These are phyloP conservation scores for Agonopterix subpropinquella DNA, from an alignment of 2,888 invertebrate genomes.

Conservation along the genomic window DNA sequence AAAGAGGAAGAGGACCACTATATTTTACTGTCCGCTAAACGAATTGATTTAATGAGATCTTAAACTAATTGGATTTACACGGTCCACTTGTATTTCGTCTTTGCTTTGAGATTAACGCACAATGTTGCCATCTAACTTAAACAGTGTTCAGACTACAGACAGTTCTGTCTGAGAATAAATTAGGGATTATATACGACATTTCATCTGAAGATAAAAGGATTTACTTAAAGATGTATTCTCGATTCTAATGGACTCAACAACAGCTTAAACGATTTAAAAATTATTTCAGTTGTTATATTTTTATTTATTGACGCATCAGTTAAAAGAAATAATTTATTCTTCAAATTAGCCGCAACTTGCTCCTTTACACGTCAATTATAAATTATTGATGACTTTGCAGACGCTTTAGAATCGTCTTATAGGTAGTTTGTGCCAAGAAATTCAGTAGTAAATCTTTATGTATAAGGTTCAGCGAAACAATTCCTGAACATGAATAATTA, in stretches of 20 bases:
- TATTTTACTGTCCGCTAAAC: constrained; percentile 62
- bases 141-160: constrained; percentile 35
- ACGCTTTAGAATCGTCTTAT: constrained; percentile 1
- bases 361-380: constrained; percentile 8
- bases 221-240: constrained; percentile 21
- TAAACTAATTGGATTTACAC: constrained; percentile 67
- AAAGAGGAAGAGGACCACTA: constrained; percentile 49
- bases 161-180: constrained; percentile 43
- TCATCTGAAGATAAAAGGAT: constrained; percentile 46
- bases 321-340: constrained; percentile 2
- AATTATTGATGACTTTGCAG: constrained; percentile 7
- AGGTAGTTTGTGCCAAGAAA: constrained; percentile 4
- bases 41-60: constrained; percentile 69
- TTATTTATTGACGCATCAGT: constrained; percentile 3
- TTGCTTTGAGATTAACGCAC: constrained; percentile 43
- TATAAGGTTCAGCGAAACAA: not conserved
- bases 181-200: constrained; percentile 47
- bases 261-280: constrained; percentile 1
- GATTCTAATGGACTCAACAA: constrained; percentile 1
- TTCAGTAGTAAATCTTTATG: constrained; percentile 1
- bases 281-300: not conserved
- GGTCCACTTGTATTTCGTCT: constrained; percentile 54
- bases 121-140: constrained; percentile 33
- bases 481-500: not conserved
- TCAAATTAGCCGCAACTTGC: constrained; percentile 2